A percentile compares a stretch with the other conserved stretches of the same genome.
phyloP scores from a whole-genome alignment of 2,113 vertebrate genomes.

The Callionymus lyra region DNA sequence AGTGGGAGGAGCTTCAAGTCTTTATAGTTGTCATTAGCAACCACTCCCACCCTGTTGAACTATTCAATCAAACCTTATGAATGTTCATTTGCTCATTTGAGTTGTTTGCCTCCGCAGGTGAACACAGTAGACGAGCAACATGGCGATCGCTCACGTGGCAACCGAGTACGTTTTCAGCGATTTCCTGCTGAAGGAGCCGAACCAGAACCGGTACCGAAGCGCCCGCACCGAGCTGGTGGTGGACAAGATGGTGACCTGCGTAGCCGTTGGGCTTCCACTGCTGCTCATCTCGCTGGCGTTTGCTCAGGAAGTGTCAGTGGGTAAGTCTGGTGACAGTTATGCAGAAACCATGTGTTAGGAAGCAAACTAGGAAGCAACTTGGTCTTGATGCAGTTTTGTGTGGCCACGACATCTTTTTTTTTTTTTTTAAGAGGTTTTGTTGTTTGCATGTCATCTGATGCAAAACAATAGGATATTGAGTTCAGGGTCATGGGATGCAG shows the following conservation, averaged over 20 bases:
- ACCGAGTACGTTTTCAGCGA: conserved; percentile 90
- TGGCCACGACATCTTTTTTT: not conserved
- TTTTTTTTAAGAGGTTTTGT: not conserved
- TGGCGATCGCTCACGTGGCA: conserved; percentile 87
- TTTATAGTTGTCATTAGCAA: too few relatives aligned
- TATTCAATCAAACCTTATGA: too few relatives aligned
- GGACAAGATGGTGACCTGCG: conserved; percentile 85
- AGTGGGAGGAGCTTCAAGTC: too few relatives aligned
- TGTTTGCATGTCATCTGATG: not conserved
- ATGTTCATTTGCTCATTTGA: not conserved
- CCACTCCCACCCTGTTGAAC: too few relatives aligned
- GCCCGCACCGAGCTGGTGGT: conserved; percentile 79
- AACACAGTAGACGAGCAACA: conserved; percentile 28
- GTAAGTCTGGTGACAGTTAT: conserved; percentile 50
- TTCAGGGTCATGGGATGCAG: too few relatives aligned
- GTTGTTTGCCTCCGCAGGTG: not conserved
- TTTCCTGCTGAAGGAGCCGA: conserved; percentile 81
- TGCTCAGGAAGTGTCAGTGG: conserved; percentile 84
- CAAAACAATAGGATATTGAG: too few relatives aligned
- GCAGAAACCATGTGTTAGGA: not conserved
- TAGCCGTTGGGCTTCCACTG: conserved; percentile 81
- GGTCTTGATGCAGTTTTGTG: too few relatives aligned
- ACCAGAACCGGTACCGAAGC: conserved; percentile 71
- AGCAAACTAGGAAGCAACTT: conserved; percentile 1
- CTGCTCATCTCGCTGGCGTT: conserved; percentile 88